Percentiles rank a stretch among this genome's conserved stretches.
These are phyloP conservation scores for Hypomecis atomaria DNA, from an alignment of 2,888 invertebrate genomes.

Conservation along the genomic window DNA sequence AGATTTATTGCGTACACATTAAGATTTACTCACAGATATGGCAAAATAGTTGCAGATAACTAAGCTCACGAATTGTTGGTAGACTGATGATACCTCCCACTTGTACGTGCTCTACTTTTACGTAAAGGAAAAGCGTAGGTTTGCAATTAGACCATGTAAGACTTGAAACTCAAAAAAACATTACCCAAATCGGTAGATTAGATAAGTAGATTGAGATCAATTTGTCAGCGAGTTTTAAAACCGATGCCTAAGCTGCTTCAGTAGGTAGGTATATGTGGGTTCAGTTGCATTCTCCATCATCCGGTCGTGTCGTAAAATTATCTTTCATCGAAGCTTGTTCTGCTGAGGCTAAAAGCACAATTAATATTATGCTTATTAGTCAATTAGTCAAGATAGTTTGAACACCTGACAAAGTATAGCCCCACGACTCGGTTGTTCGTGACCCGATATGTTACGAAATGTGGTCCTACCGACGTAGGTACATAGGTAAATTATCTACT, in stretches of 20 bases:
- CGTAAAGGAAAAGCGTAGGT: not conserved
- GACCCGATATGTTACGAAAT: constrained; percentile 41
- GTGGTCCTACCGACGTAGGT: constrained; percentile 22
- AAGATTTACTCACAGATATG: constrained; percentile 33
- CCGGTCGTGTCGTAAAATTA: not conserved
- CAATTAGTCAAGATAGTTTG: constrained; percentile 47
- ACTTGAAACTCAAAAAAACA: not conserved
- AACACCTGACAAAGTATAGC: constrained; percentile 36
- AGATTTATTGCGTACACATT: constrained; percentile 36
- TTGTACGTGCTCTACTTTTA: constrained; percentile 13
- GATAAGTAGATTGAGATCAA: too few species aligned
- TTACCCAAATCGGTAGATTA: too few species aligned
- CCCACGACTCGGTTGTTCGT: constrained; percentile 36
- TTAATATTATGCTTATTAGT: constrained; percentile 48
- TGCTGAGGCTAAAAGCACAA: constrained; percentile 22
- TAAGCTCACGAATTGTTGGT: constrained; percentile 32
- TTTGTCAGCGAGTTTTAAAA: too few species aligned
- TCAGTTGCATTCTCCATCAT: constrained; percentile 3
- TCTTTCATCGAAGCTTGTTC: constrained; percentile 12
- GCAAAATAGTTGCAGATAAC: constrained; percentile 33
- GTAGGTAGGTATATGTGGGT: too few species aligned
- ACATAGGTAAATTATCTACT: constrained; percentile 1
- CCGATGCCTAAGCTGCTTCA: too few species aligned
- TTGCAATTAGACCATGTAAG: not conserved
- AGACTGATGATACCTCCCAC: constrained; percentile 11